Base-by-base conservation (phyloP, 2,113 vertebrate genomes). In the Podilymbus podiceps region DNA sequence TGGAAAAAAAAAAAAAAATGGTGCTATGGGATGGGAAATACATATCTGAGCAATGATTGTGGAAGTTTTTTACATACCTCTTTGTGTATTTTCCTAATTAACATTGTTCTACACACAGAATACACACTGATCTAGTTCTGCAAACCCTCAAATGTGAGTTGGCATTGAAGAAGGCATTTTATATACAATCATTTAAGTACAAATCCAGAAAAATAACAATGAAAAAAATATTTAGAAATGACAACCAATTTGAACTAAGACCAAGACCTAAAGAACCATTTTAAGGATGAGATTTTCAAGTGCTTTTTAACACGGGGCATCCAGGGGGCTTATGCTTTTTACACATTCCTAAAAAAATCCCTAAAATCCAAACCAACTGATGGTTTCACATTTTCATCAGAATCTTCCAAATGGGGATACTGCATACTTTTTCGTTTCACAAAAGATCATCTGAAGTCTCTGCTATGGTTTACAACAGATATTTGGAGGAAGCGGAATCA, bases 11-110 rank as follows among this genome's bases (percentile, higher is more conserved):
- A 95, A 88, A 92, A 88, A 11, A 38, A 15, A 3, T 67, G 50
- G 49, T 96, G 85, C 74, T 94, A 53, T 56, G 66, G 60, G 75
- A 96, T 94, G 71, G 50, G 44, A 85, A 96, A 82, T 71, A 96
- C 64, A 94, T 67, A 87, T 52, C 73, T 59, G 52, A 97, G 52
- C 35, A 56, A 72, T 82, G 4, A 60, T 40, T 59, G 52, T 89
- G 44, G 31, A 92, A 95, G 30, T 78, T 95, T 69, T 6, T 0
- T 69, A 66, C 64, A 73, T 44, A 53, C 0, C 1, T 27, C 2
- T 33, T 90, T 67, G 21, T 38, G 4, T 46, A 49, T 7, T 8
- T 55, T 67, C 21, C 24, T 56, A 60, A 42, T 31, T 21, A 81
- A 74, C 0, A 35, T 35, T 90, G 25, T 27, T 46, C 33, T 71